phyloP scores from a whole-genome alignment of 2,113 vertebrate species.

The Pelobates fuscus region DNA sequence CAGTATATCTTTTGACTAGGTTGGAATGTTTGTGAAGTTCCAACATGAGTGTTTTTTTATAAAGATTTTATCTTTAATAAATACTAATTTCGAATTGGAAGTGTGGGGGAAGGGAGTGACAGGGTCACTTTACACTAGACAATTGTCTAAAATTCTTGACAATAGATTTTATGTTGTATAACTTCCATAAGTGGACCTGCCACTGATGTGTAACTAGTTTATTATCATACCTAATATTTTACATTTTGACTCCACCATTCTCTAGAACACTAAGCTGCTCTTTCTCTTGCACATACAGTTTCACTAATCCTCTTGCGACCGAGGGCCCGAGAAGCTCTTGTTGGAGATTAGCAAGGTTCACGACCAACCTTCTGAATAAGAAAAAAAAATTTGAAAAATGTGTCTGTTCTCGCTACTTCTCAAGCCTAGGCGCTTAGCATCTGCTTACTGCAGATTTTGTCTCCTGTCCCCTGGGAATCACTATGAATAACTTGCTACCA shows the following conservation, averaged over 20 bases:
- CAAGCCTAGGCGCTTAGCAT: constrained; percentile 8
- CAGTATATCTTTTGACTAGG: no score
- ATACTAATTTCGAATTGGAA: no score
- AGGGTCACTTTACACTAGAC: no score
- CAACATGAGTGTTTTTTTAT: no score
- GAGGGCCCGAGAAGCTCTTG: constrained; percentile 7
- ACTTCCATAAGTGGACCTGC: background rate
- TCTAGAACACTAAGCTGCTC: background rate
- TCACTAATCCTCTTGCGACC: constrained; percentile 25
- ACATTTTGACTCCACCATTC: background rate
- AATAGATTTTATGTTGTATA: no score
- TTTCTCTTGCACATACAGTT: constrained; percentile 4
- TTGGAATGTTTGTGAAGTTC: no score
- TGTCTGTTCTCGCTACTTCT: constrained; percentile 13
- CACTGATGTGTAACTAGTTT: background rate
- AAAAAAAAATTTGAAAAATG: background rate
- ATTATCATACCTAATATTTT: background rate
- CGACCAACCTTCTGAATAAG: background rate
- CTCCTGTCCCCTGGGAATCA: constrained; percentile 19
- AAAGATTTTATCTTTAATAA: no score
- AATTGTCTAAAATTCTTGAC: no score
- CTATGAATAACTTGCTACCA: constrained; percentile 41
- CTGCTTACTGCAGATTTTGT: constrained; percentile 28
- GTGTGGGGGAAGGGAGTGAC: no score
- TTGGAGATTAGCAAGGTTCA: constrained; percentile 21